Percentiles rank a stretch among this genome's conserved stretches.
phyloP scores from a whole-genome alignment of 2,113 vertebrate species.

The Actinemys pallida region DNA sequence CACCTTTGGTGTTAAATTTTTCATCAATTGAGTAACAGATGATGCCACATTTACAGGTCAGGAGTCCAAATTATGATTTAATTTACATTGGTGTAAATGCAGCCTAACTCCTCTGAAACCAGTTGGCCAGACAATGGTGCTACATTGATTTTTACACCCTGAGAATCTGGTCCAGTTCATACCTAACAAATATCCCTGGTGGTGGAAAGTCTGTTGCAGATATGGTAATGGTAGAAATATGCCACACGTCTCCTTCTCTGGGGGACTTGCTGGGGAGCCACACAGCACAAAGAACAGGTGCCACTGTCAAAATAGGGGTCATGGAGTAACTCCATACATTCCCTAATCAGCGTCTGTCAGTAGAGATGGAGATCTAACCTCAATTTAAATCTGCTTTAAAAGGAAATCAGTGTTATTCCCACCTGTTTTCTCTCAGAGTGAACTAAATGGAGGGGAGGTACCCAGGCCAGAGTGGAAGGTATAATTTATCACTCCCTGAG shows the following conservation, averaged over 20 bases:
- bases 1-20: not conserved
- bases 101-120: not conserved
- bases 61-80: not conserved
- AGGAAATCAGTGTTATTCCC: not conserved
- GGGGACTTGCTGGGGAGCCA: not conserved
- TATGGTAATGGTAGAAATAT: not conserved
- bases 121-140: not conserved
- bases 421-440: not conserved
- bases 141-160: not conserved
- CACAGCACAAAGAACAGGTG: not conserved
- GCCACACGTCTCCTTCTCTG: not conserved
- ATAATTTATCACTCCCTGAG: not conserved
- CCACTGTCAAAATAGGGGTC: not conserved
- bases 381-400: not conserved
- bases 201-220: not conserved
- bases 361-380: not conserved
- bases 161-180: not conserved
- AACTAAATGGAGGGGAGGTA: not conserved
- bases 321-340: not conserved
- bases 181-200: not conserved
- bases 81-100: not conserved
- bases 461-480: rapidly evolving
- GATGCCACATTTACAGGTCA: not conserved
- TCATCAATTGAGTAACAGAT: not conserved
- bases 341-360: not conserved